These are phyloP conservation scores for Idaea straminata DNA, from an alignment of 2,888 invertebrate species.

Conservation along the genomic window DNA sequence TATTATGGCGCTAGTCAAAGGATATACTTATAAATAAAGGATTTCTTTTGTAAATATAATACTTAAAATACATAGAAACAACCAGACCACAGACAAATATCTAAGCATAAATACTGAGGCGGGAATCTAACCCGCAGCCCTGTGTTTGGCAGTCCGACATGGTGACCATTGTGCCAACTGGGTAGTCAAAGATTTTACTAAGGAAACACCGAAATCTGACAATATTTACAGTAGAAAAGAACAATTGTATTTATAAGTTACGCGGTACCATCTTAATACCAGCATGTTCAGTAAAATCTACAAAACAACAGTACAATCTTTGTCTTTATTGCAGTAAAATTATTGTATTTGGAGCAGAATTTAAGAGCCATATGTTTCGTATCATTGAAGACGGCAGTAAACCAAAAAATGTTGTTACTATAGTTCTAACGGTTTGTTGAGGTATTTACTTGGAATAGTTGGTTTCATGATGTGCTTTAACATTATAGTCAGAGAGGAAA, in stretches of 20 bases:
- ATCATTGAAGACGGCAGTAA: constrained; percentile 14
- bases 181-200: too few relatives aligned
- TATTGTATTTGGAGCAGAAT: not conserved
- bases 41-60: too few relatives aligned
- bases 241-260: not conserved
- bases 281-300: not conserved
- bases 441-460: constrained; percentile 46
- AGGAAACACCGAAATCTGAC: too few relatives aligned
- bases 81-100: too few relatives aligned
- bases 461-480: not conserved
- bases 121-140: too few relatives aligned
- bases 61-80: too few relatives aligned
- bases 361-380: not conserved
- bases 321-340: not conserved
- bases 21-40: too few relatives aligned
- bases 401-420: constrained; percentile 17
- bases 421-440: constrained; percentile 17
- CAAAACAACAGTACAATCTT: not conserved
- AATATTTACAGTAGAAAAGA: too few relatives aligned
- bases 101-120: too few relatives aligned
- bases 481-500: not conserved
- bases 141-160: too few relatives aligned
- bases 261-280: not conserved
- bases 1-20: too few relatives aligned
- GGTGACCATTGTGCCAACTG: too few relatives aligned